Conservation (phyloP, 2,888 invertebrate genomes). For the Ganaspis brasiliensis region DNA sequence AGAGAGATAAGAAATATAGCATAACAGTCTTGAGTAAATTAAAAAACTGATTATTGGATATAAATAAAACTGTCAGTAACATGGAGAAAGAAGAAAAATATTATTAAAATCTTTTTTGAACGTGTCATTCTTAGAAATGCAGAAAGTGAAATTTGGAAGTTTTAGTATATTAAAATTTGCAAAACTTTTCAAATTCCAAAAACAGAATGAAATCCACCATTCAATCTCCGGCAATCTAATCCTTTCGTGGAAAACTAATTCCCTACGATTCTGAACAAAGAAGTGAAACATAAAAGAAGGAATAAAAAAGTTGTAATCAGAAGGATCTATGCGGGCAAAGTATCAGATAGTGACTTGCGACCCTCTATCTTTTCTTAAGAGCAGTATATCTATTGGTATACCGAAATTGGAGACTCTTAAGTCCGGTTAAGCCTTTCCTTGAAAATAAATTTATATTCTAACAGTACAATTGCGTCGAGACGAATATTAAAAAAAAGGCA, state of each 20-base stretch:
- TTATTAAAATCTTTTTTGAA: too few relatives aligned
- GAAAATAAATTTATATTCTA: conserved; percentile 39
- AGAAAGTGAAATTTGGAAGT: too few relatives aligned
- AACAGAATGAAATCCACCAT: neutral
- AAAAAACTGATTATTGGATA: too few relatives aligned
- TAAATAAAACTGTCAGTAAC: too few relatives aligned
- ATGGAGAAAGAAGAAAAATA: too few relatives aligned
- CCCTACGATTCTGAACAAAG: conserved; percentile 4
- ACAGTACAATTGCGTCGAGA: neutral
- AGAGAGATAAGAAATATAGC: too few relatives aligned
- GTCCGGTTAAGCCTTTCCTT: conserved; percentile 28
- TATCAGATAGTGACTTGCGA: conserved; percentile 64
- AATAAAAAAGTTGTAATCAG: neutral
- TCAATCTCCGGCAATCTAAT: neutral
- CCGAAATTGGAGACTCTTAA: conserved; percentile 47
- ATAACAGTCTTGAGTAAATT: too few relatives aligned
- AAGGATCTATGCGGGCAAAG: conserved; percentile 66
- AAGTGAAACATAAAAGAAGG: conserved; percentile 1
- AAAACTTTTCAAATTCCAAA: neutral
- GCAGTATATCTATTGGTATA: conserved; percentile 57
- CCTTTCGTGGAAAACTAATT: conserved; percentile 20
- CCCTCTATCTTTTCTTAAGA: conserved; percentile 59
- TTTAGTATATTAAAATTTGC: too few relatives aligned
- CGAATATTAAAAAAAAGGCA: neutral
- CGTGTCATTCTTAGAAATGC: too few relatives aligned